Conservation (phyloP, 2,888 invertebrate species). For the Zonitis immaculata region DNA sequence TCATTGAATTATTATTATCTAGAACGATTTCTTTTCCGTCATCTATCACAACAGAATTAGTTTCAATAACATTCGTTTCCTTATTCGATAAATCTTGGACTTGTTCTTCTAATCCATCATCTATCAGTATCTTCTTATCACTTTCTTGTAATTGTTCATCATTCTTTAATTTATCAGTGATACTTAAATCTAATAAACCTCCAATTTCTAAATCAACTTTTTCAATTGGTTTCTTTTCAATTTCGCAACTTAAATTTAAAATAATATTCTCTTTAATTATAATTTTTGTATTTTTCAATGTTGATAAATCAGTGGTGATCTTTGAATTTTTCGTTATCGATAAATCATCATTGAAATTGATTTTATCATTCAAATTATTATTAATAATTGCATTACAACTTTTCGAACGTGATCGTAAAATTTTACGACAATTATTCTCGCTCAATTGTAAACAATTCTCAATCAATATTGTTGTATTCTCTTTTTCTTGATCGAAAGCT, state of each 20-base stretch:
- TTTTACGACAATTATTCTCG: background rate
- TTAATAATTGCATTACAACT: conserved; percentile 4
- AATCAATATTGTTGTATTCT: background rate
- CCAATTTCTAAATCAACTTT: background rate
- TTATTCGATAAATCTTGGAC: background rate
- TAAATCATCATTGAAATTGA: background rate
- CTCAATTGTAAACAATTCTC: background rate
- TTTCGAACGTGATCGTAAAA: conserved; percentile 9
- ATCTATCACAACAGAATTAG: too few species aligned
- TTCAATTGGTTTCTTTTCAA: background rate
- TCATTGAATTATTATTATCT: background rate
- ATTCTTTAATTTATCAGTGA: background rate
- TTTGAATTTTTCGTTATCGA: background rate
- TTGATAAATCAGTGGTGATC: background rate
- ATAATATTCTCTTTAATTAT: background rate
- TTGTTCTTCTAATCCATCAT: background rate
- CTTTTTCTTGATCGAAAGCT: conserved; percentile 7
- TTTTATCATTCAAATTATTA: background rate
- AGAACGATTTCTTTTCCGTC: background rate
- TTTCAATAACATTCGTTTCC: too few species aligned
- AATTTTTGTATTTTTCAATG: background rate
- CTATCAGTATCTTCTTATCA: background rate
- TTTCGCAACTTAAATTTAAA: background rate
- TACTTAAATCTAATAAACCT: background rate
- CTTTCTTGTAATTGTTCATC: background rate